Evolutionary conservation across 1,140 invertebrate species (phyloP).

Genomic region (Zophobas atratus): DNA sequence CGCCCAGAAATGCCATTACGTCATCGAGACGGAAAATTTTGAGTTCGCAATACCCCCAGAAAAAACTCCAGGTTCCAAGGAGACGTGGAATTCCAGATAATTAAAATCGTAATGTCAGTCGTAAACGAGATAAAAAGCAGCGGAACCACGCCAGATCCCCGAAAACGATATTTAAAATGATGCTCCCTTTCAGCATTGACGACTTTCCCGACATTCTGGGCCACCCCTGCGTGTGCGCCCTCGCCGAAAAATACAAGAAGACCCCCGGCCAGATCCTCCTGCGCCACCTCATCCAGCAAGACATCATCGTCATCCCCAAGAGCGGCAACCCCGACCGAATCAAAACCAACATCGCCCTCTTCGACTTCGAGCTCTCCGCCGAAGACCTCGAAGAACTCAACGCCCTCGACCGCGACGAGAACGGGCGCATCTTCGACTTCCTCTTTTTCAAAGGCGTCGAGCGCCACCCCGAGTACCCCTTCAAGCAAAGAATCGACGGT

Average conservation of each 20-base stretch:
- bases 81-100: too few relatives aligned
- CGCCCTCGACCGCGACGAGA: slow-evolving; percentile 70
- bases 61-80: too few relatives aligned
- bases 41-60: too few relatives aligned
- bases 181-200: slow-evolving; percentile 61
- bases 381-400: slow-evolving; percentile 72
- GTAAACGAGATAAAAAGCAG: too few relatives aligned
- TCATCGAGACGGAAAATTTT: too few relatives aligned
- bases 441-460: slow-evolving; percentile 73
- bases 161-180: too few relatives aligned
- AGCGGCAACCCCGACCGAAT: slow-evolving; percentile 70
- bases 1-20: too few relatives aligned
- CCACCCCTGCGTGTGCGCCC: slow-evolving; percentile 69
- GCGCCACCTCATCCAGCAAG: slow-evolving; percentile 70
- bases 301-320: slow-evolving; percentile 75
- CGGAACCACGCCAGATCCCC: too few relatives aligned
- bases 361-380: slow-evolving; percentile 72
- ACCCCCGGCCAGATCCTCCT: slow-evolving; percentile 74
- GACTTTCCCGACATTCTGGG: slow-evolving; percentile 74
- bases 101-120: too few relatives aligned
- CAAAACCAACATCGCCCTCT: slow-evolving; percentile 74
- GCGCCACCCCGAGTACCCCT: slow-evolving; percentile 74
- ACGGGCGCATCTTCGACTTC: slow-evolving; percentile 74
- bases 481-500: slow-evolving; percentile 57
- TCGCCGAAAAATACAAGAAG: slow-evolving; percentile 70